These are phyloP conservation scores for Dreissena rostriformis DNA, from an alignment of 1,140 invertebrate genomes.

Conservation along the genomic window DNA sequence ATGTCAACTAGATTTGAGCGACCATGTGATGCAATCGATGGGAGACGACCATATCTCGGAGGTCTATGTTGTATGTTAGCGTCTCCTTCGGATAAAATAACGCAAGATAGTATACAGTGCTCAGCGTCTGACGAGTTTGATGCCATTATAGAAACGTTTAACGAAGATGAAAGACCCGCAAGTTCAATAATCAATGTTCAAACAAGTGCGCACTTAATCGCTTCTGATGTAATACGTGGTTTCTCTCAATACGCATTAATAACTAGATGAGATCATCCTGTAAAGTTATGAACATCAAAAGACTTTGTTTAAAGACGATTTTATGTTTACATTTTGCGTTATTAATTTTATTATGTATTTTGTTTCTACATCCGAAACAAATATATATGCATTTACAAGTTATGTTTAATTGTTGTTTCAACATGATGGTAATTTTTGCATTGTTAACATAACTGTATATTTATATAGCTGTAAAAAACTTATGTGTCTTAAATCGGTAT, in stretches of 20 bases:
- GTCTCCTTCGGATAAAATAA: constrained; percentile 18
- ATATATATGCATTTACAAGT: no score
- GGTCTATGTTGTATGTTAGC: constrained; percentile 25
- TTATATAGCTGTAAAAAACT: no score
- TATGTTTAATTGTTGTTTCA: no score
- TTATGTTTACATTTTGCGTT: neutral
- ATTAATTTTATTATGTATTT: neutral
- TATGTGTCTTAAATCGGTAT: no score
- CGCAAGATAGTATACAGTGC: constrained; percentile 21
- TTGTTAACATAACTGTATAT: no score
- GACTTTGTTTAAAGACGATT: neutral
- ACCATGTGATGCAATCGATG: constrained; percentile 21
- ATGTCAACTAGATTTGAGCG: neutral
- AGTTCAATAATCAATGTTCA: constrained; percentile 22
- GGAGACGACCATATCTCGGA: constrained; percentile 2
- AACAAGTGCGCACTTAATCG: neutral
- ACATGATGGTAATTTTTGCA: no score
- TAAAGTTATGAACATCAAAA: neutral
- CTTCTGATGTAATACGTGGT: constrained; percentile 4
- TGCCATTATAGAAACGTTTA: constrained; percentile 8
- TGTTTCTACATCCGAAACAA: neutral
- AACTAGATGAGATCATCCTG: no score
- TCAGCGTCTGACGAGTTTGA: constrained; percentile 26
- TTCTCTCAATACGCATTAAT: no score
- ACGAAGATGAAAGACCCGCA: constrained; percentile 22